Base-by-base conservation (phyloP, 1,140 invertebrate species). In the Eubasilissa regina region DNA sequence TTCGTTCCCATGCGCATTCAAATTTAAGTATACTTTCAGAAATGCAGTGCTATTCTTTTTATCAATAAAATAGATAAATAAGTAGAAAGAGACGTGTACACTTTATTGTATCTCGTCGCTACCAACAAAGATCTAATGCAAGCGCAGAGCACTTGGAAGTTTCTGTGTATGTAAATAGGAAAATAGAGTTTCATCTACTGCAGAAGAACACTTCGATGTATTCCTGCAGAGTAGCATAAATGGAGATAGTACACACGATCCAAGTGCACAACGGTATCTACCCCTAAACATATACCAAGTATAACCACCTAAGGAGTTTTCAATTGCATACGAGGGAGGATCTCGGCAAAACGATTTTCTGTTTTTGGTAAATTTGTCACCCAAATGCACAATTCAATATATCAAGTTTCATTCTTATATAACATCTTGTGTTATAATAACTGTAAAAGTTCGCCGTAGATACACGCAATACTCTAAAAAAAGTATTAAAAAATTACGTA, bases 141-240 rank as follows among this genome's bases (percentile, higher is more conserved):
- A 76, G 60, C 60, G 47, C 25, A 55, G 58, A 66, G 62, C 25
- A 44, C 47, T n/a, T 0, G 15, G n/a, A 44, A 21, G 35, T n/a
- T 70, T n/a, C 9, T 51, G 19, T 51, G 55, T 68, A 77, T 43
- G 75, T 77, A 68, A 68, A 77, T 68, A 77, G 75, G 17, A 48
- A 77, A 64, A 77, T 55, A 44, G 75, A 68, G 75, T 77, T 77
- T 77, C 62, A 77, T 77, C 62, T 77, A 35, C 44, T 7, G 58
- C 21, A 11, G 56, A 73, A 8, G 44, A 60, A 48, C 73, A 75
- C 56, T 75, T 62, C 45, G 44, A 25, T 75, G 73, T 60, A 75
- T 74, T 70, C 45, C 62, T 15, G 66, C 15, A 70, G 47, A 70
- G 17, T 19, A 45, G 66, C 66, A 25, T 7, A 35, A 35, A 44